Conservation (phyloP, 2,797 vertebrate genomes). For the Pelodytes ibericus region DNA sequence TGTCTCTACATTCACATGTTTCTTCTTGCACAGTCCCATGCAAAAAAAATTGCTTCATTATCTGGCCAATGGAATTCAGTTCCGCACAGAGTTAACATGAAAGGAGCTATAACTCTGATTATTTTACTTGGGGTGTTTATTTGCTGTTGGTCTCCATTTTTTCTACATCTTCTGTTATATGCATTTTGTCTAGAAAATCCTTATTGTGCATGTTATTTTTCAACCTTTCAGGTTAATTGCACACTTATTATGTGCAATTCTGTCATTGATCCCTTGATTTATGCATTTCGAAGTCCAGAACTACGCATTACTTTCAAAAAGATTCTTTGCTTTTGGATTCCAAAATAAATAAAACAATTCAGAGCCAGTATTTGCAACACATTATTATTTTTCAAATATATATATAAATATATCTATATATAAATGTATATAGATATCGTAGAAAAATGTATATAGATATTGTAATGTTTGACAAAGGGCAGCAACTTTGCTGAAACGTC, state of each 20-base stretch:
- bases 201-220: conserved; percentile 93
- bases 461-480: too few relatives aligned
- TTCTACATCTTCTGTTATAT: conserved; percentile 86
- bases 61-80: conserved; percentile 63
- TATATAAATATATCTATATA: too few relatives aligned
- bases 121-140: conserved; percentile 91
- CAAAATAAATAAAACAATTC: neutral
- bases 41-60: conserved; percentile 80
- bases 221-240: conserved; percentile 88
- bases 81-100: conserved; percentile 74
- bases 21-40: conserved; percentile 85
- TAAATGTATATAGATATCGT: too few relatives aligned
- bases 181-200: conserved; percentile 87
- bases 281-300: conserved; percentile 90
- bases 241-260: conserved; percentile 90
- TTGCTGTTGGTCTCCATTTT: conserved; percentile 92
- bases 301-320: conserved; percentile 84
- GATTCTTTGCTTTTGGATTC: conserved; percentile 74
- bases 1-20: conserved; percentile 94
- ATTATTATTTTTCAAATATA: too few relatives aligned
- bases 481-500: too few relatives aligned
- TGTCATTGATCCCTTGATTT: conserved; percentile 90
- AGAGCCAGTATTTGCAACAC: too few relatives aligned
- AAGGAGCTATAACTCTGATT: conserved; percentile 87
- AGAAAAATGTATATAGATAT: too few relatives aligned